These are phyloP conservation scores for Luperina testacea DNA, from an alignment of 2,888 invertebrate species.

Conservation along the genomic window DNA sequence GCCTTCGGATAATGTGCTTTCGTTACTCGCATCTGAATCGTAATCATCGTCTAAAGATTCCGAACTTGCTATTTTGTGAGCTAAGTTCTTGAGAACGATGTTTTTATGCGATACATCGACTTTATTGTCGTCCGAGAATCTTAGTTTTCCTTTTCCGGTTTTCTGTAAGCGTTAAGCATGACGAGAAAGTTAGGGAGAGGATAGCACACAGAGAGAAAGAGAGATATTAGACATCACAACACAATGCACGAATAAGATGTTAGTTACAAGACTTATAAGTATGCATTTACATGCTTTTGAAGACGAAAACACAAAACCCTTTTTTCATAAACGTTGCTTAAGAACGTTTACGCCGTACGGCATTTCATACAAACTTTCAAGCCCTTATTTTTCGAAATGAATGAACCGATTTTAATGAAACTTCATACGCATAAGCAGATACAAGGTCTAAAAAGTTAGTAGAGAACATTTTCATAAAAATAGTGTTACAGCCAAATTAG, in stretches of 20 bases:
- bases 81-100: slow-evolving; percentile 85
- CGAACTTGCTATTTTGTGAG: slow-evolving; percentile 84
- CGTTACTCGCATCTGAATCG: slow-evolving; percentile 85
- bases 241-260: slow-evolving; percentile 60
- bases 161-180: slow-evolving; percentile 82
- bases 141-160: slow-evolving; percentile 80
- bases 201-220: slow-evolving; percentile 62
- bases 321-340: too few species aligned
- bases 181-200: slow-evolving; percentile 75
- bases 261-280: slow-evolving; percentile 64
- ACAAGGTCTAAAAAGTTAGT: too few species aligned
- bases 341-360: too few species aligned
- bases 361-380: too few species aligned
- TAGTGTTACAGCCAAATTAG: too few species aligned
- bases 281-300: slow-evolving; percentile 59
- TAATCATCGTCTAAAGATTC: slow-evolving; percentile 84
- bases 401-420: too few species aligned
- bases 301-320: slow-evolving; percentile 15
- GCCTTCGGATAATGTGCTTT: slow-evolving; percentile 86
- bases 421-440: too few species aligned
- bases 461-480: too few species aligned
- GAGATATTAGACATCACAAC: slow-evolving; percentile 55
- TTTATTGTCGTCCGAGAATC: slow-evolving; percentile 81
- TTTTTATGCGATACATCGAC: slow-evolving; percentile 85
- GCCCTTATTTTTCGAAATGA: too few species aligned